Conservation (phyloP, 2,888 invertebrate genomes). For the Chrysotoxum bicinctum region DNA sequence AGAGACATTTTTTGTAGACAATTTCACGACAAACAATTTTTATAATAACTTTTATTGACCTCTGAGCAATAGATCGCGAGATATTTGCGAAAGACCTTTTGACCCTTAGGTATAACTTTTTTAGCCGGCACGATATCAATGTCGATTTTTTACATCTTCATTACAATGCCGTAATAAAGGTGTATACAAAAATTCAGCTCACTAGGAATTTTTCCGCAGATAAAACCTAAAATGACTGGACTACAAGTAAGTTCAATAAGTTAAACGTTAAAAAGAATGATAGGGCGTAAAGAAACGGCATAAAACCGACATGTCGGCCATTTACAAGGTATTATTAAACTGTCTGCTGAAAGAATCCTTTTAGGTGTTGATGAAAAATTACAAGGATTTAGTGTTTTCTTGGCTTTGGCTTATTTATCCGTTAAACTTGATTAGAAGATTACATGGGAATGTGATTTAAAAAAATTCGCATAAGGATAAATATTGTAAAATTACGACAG, state of each 20-base stretch:
- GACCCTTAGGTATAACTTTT: too few relatives aligned
- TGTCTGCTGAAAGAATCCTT: constrained; percentile 25
- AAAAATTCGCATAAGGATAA: not conserved
- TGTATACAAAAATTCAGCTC: too few relatives aligned
- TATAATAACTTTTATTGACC: too few relatives aligned
- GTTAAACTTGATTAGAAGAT: constrained; percentile 7
- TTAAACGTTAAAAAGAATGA: constrained; percentile 15
- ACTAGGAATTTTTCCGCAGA: too few relatives aligned
- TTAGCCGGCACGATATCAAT: too few relatives aligned
- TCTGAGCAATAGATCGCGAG: too few relatives aligned
- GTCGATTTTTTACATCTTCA: too few relatives aligned
- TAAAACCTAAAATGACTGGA: too few relatives aligned
- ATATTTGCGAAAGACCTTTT: too few relatives aligned
- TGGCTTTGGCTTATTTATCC: constrained; percentile 4
- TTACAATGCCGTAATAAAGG: too few relatives aligned
- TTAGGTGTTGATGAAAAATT: not conserved
- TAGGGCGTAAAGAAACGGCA: not conserved
- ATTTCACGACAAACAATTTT: too few relatives aligned
- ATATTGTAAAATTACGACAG: not conserved
- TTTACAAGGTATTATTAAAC: constrained; percentile 33
- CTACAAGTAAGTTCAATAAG: constrained; percentile 48
- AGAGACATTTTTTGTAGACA: too few relatives aligned
- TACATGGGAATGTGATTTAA: not conserved
- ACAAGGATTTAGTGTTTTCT: not conserved
- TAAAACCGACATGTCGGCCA: not conserved